Base-by-base conservation (phyloP, 1,140 invertebrate genomes). In the Gonioctena quinquepunctata region DNA sequence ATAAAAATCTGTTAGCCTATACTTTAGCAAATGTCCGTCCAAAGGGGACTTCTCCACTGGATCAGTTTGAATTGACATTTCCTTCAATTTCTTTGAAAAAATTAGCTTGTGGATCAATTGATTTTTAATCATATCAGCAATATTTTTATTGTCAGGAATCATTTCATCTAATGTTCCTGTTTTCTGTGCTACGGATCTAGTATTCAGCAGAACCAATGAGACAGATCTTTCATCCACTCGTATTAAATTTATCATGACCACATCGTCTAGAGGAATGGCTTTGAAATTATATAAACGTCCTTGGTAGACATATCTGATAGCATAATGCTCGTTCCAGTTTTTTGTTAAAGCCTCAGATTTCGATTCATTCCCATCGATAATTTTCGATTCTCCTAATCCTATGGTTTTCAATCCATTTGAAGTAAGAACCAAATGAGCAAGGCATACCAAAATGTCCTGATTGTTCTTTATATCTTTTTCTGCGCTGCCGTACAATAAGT, bases 341-440 rank as follows among this genome's bases (percentile, higher is more conserved):
- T 87, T 84, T 3, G 92, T 91, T 16, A 94, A 80, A 8, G 90
- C 72, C 83, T 94, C 92, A 69, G 85, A 87, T 69, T 88, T 89
- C 33, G 79, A 80, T 77, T 92, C 90, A 70, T 85, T 84, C 21
- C 86, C 85, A 61, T 88, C 82, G 19, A 90, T 81, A 16, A 84
- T 87, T 83, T 88, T 89, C 87, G 92, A 78, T 78, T 93, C 91
- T 2, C 91, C 91, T 42, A 90, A 81, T 52, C 92, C 92, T 70
- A 93, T 86, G 75, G 89, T 93, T 68, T 87, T 87, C 71, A 92
- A 93, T 28, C 89, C 90, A 80, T 88, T 88, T 81, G 90, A 92
- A 0, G 89, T 85, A 2, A 93, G 80, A 79, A 89, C 88, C 85
- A 90, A 93, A 79, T 94, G 92, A 21, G 88, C 83, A 56, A 94